Evolutionary conservation across 2,797 vertebrate species (phyloP).

Genomic region (Phataginus tetradactyla): DNA sequence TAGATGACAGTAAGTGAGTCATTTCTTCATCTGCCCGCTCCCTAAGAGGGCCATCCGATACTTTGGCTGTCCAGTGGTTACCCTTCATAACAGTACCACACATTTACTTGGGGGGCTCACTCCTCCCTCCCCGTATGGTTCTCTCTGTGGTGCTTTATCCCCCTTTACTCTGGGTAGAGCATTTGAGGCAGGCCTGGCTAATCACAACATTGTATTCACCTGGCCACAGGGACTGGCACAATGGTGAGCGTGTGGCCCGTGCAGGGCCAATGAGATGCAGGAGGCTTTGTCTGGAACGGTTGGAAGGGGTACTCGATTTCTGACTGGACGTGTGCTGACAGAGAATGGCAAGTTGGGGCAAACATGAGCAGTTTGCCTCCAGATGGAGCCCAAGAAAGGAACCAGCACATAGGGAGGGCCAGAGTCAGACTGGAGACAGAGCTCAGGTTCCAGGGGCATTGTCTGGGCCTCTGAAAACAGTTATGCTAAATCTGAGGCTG

Average conservation of each 20-base stretch:
- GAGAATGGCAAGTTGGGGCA: background rate
- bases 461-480: background rate
- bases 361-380: background rate
- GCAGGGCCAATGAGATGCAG: background rate
- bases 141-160: background rate
- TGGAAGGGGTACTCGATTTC: background rate
- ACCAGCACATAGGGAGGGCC: background rate
- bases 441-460: background rate
- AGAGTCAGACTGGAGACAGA: background rate
- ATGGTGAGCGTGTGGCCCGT: background rate
- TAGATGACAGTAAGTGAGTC: conserved; percentile 40
- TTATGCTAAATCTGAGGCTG: background rate
- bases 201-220: background rate
- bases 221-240: background rate
- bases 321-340: background rate
- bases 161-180: background rate
- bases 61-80: background rate
- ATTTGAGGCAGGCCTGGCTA: background rate
- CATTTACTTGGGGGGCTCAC: background rate
- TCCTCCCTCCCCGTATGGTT: background rate
- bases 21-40: conserved; percentile 33
- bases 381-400: background rate
- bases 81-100: background rate
- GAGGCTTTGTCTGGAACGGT: background rate
- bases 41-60: background rate